Base-by-base conservation (phyloP, 2,113 vertebrate genomes). In the Bujurquina vittata region DNA sequence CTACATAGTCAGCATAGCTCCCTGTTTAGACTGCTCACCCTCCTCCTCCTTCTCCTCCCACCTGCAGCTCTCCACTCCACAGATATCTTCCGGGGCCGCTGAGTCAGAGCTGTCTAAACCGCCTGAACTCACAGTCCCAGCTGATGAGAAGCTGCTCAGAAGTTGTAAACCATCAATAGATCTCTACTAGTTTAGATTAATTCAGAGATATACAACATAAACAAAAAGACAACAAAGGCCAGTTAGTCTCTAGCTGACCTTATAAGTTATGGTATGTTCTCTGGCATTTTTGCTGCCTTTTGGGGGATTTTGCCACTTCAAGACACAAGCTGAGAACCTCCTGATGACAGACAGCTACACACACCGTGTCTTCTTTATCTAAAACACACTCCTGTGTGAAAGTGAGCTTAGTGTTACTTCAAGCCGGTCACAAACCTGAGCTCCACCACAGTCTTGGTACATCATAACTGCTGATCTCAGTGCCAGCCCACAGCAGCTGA, bases 1-100 rank as follows among this genome's bases (percentile, higher is more conserved):
- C 80, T 80, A 78, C 84, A 89, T 87, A 74, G 74, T 79, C 74
- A 35, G 67, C 84, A 94, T 88, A 77, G 65, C 90, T 94, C 88
- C 87, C 7, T 59, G 81, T 93, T 92, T 90, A 92, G 86, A 84
- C 29, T 1, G 4, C 75, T 26, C 56, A 20, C 33, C 22, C 55
- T 29, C 56, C 40, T 18, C 76, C 15, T 37, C 43, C 69, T 52
- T 17, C 29, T 35, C 43, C 52, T 49, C 85, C 72, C 63, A 77
- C 60, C 52, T 85, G 62, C 31, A 15, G 74, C 58, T 29, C 62
- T 56, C 33, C 14, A 7, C 61, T 76, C 33, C 56, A 78, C 60
- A 72, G 63, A 83, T 58, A 83, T 82, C 82, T 84, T 83, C 52
- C 77, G 81, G 40, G 55, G 75, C 77, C 72, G 88, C 87, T 91